Evolutionary conservation across 2,888 invertebrate species (phyloP), one percentile per base, ranked within the genome.

Genomic region (Yponomeuta cagnagella): DNA sequence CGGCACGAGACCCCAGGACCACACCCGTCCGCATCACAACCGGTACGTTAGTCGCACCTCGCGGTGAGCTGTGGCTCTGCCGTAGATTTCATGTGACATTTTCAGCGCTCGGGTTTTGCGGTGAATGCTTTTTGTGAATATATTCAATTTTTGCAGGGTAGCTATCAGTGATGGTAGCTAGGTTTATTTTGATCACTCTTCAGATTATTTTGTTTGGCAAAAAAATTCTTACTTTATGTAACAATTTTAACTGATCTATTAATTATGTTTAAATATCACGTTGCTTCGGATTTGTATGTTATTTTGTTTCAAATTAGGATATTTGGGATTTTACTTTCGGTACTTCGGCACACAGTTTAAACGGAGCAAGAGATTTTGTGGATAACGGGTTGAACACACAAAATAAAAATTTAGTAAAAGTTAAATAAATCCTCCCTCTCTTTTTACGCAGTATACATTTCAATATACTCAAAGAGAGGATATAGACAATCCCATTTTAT

Each of bases 1-100:
- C 80, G 94, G 94, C 84, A 94, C 94, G 87, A 90, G 92, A 92
- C 92, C 76, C 93, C 94, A 90, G 93, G 94, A 88, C 86, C 94
- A 90, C 93, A 88, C 81, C 93, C 83, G 93, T 89, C 91, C 81
- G 93, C 94, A 92, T 93, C 94, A 88, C 88, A 88, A 85, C 89
- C 92, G 92, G 92, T 92, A 89, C 88, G 73, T 76, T 15, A 12
- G 52, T 70, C 63, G 12, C 48, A 65, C 63, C 64, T 48, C 31
- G n/a, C 71, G 68, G 31, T 30, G 23, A 30, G 23, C 63, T n/a
- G 23, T 30, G 5, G 63, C n/a, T 63, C 63, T 63, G 63, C 15
- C 43, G 43, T 70, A 8, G 6, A 8, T 43, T 43, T 43, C 43
- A 8, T 43, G 43, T 43, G 43, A 43, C 43, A 8, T 43, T 43